These are phyloP conservation scores for Remorina albescens DNA, from an alignment of 2,797 vertebrate genomes.

Conservation along the genomic window DNA sequence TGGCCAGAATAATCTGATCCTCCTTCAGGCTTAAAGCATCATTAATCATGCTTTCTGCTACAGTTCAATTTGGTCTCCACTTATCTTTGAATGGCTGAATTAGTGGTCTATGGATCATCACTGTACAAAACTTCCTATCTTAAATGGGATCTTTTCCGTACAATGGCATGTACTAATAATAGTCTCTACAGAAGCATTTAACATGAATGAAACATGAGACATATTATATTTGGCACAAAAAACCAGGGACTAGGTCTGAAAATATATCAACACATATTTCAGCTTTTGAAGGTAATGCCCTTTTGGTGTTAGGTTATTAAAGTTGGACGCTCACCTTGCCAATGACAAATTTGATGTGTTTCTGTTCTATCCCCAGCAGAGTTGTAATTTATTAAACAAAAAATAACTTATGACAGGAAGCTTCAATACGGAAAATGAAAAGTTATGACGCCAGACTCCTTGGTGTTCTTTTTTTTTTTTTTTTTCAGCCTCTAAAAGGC, in stretches of 20 bases:
- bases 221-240: slow-evolving; percentile 75
- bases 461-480: slow-evolving; percentile 38
- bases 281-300: slow-evolving; percentile 47
- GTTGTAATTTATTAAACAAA: slow-evolving; percentile 30
- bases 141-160: slow-evolving; percentile 67
- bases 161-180: slow-evolving; percentile 67
- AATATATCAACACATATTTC: slow-evolving; percentile 60
- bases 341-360: slow-evolving; percentile 11
- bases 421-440: slow-evolving; percentile 23
- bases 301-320: slow-evolving; percentile 45
- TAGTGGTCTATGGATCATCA: slow-evolving; percentile 74
- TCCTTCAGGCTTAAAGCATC: slow-evolving; percentile 57
- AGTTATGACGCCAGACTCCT: slow-evolving; percentile 31
- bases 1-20: slow-evolving; percentile 64
- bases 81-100: slow-evolving; percentile 77
- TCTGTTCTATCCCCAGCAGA: slow-evolving; percentile 31
- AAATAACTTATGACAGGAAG: slow-evolving; percentile 14
- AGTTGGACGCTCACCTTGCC: slow-evolving; percentile 33
- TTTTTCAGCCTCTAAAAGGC: slow-evolving; percentile 50
- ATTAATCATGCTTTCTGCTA: slow-evolving; percentile 75
- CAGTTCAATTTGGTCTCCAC: slow-evolving; percentile 73
- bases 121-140: slow-evolving; percentile 64
- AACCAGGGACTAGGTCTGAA: slow-evolving; percentile 43
- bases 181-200: slow-evolving; percentile 57
- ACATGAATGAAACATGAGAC: slow-evolving; percentile 71